Evolutionary conservation across 2,113 vertebrate species (phyloP).

Genomic region (Phrynosoma blainvillii): DNA sequence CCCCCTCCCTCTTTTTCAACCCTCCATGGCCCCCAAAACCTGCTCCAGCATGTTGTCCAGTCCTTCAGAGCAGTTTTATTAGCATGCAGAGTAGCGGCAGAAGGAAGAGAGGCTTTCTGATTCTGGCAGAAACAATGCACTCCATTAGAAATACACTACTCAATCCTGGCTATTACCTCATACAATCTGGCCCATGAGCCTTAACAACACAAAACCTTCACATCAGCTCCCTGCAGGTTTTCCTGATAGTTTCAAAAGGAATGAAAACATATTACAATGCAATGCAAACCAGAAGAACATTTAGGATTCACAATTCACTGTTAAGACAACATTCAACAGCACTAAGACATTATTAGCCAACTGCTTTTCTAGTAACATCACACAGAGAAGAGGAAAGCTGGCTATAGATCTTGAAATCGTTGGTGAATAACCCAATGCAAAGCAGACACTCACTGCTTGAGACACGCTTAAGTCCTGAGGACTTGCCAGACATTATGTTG

Average conservation of each 20-base stretch:
- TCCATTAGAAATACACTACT: neutral
- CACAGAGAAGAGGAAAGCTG: conserved; percentile 44
- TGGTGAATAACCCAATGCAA: conserved; percentile 26
- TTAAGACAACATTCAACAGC: conserved; percentile 25
- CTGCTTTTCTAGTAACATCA: conserved; percentile 51
- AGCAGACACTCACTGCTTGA: conserved; percentile 43
- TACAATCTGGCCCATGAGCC: neutral
- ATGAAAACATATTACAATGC: conserved; percentile 30
- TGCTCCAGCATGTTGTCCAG: too few relatives aligned
- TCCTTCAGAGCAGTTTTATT: too few relatives aligned
- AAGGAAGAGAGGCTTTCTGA: too few relatives aligned
- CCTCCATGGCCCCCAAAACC: too few relatives aligned
- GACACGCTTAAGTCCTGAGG: conserved; percentile 30
- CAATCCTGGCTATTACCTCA: neutral
- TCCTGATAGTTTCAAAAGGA: conserved; percentile 43
- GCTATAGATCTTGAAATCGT: conserved; percentile 43
- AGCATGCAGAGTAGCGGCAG: too few relatives aligned
- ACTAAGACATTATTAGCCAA: conserved; percentile 47
- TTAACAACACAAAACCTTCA: neutral
- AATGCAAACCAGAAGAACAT: conserved; percentile 34
- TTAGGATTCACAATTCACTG: conserved; percentile 52
- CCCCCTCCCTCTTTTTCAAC: too few relatives aligned
- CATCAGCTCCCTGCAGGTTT: neutral
- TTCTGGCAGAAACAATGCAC: too few relatives aligned
- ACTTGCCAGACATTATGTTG: conserved; percentile 39